A percentile compares a stretch with the other conserved stretches of the same genome.
Conservation (phyloP, 1,140 invertebrate species). For the Leptinotarsa texana region DNA sequence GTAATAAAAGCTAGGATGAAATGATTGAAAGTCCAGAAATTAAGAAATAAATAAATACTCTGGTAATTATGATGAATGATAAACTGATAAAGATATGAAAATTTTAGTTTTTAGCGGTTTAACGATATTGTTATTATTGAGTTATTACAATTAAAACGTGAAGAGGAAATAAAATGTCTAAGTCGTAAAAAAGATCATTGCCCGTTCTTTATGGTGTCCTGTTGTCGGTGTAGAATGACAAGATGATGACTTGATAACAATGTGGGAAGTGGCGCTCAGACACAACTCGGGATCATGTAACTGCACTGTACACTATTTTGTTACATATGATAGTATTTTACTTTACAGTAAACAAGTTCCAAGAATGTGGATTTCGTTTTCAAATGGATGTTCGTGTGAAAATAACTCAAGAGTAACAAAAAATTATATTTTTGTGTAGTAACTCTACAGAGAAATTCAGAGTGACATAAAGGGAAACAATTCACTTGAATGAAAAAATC, state of each 20-base stretch:
- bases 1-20: too few species aligned
- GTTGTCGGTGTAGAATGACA: constrained; percentile 11
- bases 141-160: neutral
- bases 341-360: neutral
- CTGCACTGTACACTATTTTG: constrained; percentile 11
- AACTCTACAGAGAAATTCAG: too few species aligned
- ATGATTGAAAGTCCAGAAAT: too few species aligned
- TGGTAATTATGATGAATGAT: too few species aligned
- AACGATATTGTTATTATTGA: neutral
- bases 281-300: neutral
- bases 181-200: constrained; percentile 15
- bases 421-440: too few species aligned
- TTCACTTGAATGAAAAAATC: too few species aligned
- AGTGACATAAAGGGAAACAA: too few species aligned
- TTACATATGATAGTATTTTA: neutral
- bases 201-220: constrained; percentile 13
- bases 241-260: constrained; percentile 21
- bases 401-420: too few species aligned
- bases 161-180: constrained; percentile 11
- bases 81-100: too few species aligned
- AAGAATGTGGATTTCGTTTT: neutral
- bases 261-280: constrained; percentile 14
- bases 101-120: too few species aligned
- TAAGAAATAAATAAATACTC: too few species aligned
- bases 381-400: too few species aligned